A percentile compares a stretch with the other conserved stretches of the same genome.
Evolutionary conservation across 2,797 vertebrate genomes (phyloP).

Genomic region (Acrossocheilus wenchowensis): DNA sequence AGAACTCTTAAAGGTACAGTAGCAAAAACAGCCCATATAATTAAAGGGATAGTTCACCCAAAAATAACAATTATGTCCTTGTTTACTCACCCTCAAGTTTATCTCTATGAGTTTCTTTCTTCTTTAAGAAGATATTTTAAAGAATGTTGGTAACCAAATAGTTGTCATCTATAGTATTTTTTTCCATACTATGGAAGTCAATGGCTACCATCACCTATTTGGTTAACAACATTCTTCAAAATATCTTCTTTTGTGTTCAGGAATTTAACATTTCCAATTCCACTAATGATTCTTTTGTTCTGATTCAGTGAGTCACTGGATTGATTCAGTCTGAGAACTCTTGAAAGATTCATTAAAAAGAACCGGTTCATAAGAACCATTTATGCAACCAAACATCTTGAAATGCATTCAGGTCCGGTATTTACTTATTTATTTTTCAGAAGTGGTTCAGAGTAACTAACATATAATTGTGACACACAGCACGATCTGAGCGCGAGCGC

Average conservation of each 20-base stretch:
- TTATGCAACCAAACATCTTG: not conserved
- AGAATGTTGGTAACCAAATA: not conserved
- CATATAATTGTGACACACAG: conserved; percentile 24
- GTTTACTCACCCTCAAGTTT: not conserved
- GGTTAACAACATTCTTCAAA: not conserved
- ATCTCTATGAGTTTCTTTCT: not conserved
- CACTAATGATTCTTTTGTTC: conserved; percentile 9
- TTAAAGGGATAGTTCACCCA: not conserved
- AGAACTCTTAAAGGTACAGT: not conserved
- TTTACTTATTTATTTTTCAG: not conserved
- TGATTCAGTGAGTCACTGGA: not conserved
- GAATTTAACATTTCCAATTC: not conserved
- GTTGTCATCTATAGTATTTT: not conserved
- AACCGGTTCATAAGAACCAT: not conserved
- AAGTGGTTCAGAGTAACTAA: not conserved
- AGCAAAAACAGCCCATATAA: not conserved
- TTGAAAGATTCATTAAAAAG: not conserved
- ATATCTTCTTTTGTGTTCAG: not conserved
- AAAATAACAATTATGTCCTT: not conserved
- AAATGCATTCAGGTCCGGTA: not conserved
- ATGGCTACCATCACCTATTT: not conserved
- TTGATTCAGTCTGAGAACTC: not conserved
- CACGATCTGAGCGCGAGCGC: not conserved
- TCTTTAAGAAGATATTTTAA: not conserved
- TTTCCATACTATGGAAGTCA: not conserved